Base-by-base conservation (phyloP, 2,888 invertebrate species). In the Cremastobaeus sp. region DNA sequence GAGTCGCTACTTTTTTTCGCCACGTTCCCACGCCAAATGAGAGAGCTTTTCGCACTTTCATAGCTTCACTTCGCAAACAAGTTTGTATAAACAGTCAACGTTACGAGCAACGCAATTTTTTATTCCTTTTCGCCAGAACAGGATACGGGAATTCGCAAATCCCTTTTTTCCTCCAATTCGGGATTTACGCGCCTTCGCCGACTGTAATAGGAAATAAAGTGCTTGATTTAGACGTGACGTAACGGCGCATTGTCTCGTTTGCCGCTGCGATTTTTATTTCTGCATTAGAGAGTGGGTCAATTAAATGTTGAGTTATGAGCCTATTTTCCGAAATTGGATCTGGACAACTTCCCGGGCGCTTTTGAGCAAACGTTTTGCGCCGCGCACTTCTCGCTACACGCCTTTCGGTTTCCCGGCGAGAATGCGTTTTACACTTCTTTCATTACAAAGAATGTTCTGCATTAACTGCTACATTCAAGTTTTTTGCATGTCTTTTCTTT, bases 1-100 rank as follows among this genome's bases (percentile, higher is more conserved):
- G 30, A 28, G 34, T 25, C 39, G 32, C 2, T 54, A 37, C 18
- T 62, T 41, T 54, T 60, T 57, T 43, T 11, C 37, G 47, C 28
- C 43, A 20, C 17, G 17, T 45, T 59, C 45, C 20, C 52, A 39
- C 52, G 28, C 12, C 34, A 45, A 57, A 65, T 52, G 50, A 71
- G 47, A 41, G 47, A 48, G 43, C 41, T 66, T 73, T 68, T 57
- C 37, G 57, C 73, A 62, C 48, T 73, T 62, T 62, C 45, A 54
- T 48, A 48, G 20, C 34, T 66, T 55, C 54, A 50, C 48, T 66
- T 54, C 18, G 54, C 43, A 55, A 72, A 72, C 60, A 66, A 66
- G 48, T 55, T 65, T 8, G 41, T 34, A 35, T 55, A 48, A 66
- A 60, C 18, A 35, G 54, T 14, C 21, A 64, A 48, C 25, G 48